phyloP scores from a whole-genome alignment of 2,113 vertebrate genomes.

The Grus americana region DNA sequence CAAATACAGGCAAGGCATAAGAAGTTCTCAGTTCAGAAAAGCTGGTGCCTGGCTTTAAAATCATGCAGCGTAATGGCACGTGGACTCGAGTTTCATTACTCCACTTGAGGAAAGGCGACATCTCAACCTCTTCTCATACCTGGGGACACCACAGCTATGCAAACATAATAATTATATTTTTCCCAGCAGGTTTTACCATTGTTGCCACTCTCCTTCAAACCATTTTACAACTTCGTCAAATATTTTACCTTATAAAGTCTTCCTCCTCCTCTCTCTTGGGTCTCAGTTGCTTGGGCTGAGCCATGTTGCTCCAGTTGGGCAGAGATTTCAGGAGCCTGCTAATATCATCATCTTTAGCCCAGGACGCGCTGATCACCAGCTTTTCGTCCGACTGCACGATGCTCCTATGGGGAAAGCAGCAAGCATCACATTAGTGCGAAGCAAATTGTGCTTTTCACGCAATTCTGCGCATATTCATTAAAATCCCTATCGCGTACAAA shows the following conservation, averaged over 20 bases:
- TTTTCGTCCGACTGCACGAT: constrained; percentile 95
- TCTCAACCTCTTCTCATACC: background rate
- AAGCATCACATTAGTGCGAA: background rate
- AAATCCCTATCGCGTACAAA: fast-evolving
- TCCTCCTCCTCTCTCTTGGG: constrained; percentile 97
- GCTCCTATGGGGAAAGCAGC: constrained; percentile 67
- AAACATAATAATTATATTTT: fast-evolving
- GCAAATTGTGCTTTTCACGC: fast-evolving
- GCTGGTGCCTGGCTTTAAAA: background rate
- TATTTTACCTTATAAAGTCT: constrained; percentile 87
- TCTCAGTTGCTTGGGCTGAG: constrained; percentile 89
- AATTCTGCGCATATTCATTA: fast-evolving
- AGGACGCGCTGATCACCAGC: constrained; percentile 94
- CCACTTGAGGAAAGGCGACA: background rate
- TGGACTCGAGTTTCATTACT: background rate
- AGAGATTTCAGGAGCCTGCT: constrained; percentile 94
- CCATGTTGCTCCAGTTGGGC: constrained; percentile 95
- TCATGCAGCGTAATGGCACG: fast-evolving
- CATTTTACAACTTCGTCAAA: background rate
- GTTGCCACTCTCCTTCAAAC: background rate
- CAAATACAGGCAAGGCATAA: background rate
- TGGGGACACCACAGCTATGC: background rate
- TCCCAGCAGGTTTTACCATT: background rate
- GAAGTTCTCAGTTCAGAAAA: background rate
- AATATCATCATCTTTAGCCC: constrained; percentile 98